Evolutionary conservation across 2,113 vertebrate species (phyloP), one percentile per base, ranked within the genome.

Genomic region (Synchiropus splendidus): DNA sequence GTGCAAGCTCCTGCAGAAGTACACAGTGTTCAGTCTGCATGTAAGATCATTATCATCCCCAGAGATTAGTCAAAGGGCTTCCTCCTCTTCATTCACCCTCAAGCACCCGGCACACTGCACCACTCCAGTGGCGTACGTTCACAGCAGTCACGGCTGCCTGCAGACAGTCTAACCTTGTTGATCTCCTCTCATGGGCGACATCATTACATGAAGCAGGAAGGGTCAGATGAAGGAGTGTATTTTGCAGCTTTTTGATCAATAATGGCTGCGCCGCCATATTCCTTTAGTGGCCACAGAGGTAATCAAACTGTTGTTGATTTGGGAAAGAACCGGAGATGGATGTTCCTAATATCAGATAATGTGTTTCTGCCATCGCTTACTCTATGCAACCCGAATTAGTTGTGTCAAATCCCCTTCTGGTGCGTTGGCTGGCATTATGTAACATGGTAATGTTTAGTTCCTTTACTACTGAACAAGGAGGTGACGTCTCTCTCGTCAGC

Each of bases 61-160:
- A 39, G 63, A 67, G 54, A 74, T 66, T 58, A 72, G 72, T 75
- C 58, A 58, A 58, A 78, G 56, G 71, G 41, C 48, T 70, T 65
- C 55, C 58, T 67, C 50, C 61, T 73, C 56, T 61, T 59, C 40
- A 58, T 56, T 61, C 54, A 51, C 46, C 62, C 70, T 59, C 42
- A 10, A 73, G 63, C 66, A 52, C 41, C 55, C 1, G 35, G 12
- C 61, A 58, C 42, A 47, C 61, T 51, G 69, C 66, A 13, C 57
- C 70, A 78, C 44, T 67, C 54, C 37, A 58, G 60, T 58, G 13
- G 45, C 44, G 48, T 48, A 55, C 42, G 37, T 60, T 56, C 67
- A 70, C 57, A 62, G 42, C 46, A 51, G 51, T 51, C 59, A 32
- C 39, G 50, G 48, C 38, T 6, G 9, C 40, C 62, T 10, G 5